Evolutionary conservation across 1,140 invertebrate genomes (phyloP), one percentile per base, ranked within the genome.

Genomic region (Pantala flavescens): DNA sequence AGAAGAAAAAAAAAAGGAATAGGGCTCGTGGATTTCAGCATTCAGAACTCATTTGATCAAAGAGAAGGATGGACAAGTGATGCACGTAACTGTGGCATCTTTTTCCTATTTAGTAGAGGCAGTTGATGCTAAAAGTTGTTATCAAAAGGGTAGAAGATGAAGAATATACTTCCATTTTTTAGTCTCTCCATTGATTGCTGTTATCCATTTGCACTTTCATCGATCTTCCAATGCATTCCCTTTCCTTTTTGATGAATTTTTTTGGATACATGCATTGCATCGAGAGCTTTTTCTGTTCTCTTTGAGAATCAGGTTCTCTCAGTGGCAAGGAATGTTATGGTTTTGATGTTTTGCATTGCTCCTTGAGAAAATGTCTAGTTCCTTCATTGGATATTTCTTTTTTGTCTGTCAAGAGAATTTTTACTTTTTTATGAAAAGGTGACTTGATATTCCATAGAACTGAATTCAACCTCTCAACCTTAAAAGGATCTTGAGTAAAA

Each of bases 191-290:
- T 63, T 63, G 49, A 63, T 63, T 63, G 49, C 49, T 63, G 49
- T 63, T 21, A 63, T 63, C 49, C 49, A 63, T 63, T 63, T 63
- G 49, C 49, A 63, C 49, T 12, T 63, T 16, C n/a, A 63, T 63
- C 16, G 49, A 63, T 63, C 49, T 63, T 63, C 49, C 49, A 63
- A 63, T 19, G 49, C 49, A 63, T 63, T 63, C 49, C 49, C 49
- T 63, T 63, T 63, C 49, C 49, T 63, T 63, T 63, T 63, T 63
- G 49, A 63, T 63, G 49, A 63, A 63, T 63, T 63, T 63, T 63
- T 63, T 63, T 63, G 49, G 49, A 63, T 63, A 63, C 49, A 19
- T 63, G n/a, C 49, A 63, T 19, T 19, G n/a, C n/a, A 63, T 19
- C 16, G n/a, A 21, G 49, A 63, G 49, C 49, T 19, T 63, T 63